Base-by-base conservation (phyloP, 2,888 invertebrate genomes). In the Ophraella communa region DNA sequence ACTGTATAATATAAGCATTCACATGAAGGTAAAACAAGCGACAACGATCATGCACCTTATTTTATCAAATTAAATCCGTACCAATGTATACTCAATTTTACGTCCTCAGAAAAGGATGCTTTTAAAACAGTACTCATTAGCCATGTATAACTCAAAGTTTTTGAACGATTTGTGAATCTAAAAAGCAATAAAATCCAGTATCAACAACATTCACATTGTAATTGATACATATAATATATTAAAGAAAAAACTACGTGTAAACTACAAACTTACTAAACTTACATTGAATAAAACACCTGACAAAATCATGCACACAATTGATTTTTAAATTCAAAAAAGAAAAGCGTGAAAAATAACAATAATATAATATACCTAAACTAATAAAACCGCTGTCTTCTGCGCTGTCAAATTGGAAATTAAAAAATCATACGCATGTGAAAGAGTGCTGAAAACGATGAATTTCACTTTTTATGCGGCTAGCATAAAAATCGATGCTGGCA, bases 61-160 rank as follows among this genome's bases (percentile, higher is more conserved):
- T 30, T 20, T 49, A 35, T 30, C 5, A 10, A 24, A 14, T 20
- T 66, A 65, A 63, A 63, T 63, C 74, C 77, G 74, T 82, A 83
- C 83, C 83, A 83, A 83, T 80, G 78, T 77, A 83, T 81, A 74
- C 77, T 82, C 79, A 83, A 81, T 78, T 82, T 82, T 76, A 83
- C 79, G 81, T 82, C 80, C 78, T 83, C 83, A 77, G 82, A 80
- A 81, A 83, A 83, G 76, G 82, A 80, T 74, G 83, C 83, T 81
- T 82, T 83, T 75, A 83, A 77, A 77, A 81, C 80, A 77, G 78
- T 80, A 81, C 79, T 81, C 83, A 82, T 83, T 79, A 65, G 67
- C 65, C 63, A 65, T 65, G 61, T 45, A 62, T 56, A n/a, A 59
- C 14, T 17, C 33, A 20, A 24, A 20, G 33, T 56, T 21, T n/a